Evolutionary conservation across 1,140 invertebrate genomes (phyloP).

Genomic region (Drosophila parabipectinata): DNA sequence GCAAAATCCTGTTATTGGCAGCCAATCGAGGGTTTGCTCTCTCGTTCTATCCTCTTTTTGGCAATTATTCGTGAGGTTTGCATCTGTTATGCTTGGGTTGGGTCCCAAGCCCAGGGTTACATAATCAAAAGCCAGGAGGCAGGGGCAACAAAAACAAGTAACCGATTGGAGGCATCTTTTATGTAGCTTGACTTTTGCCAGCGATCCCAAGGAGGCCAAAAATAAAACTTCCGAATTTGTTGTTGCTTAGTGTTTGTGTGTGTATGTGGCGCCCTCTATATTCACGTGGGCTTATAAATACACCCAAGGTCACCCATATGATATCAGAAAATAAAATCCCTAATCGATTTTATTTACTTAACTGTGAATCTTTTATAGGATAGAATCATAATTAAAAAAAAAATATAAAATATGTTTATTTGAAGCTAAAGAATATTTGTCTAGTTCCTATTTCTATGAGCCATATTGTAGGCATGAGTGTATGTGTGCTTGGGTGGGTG

Average conservation of each 20-base stretch:
- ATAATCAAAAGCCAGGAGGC: conserved; percentile 57
- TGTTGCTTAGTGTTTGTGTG: conserved; percentile 13
- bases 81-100: conserved; percentile 40
- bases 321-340: neutral
- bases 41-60: conserved; percentile 9
- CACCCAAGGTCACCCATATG: neutral
- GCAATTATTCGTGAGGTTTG: conserved; percentile 61
- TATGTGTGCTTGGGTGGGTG: conserved; percentile 17
- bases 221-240: conserved; percentile 52
- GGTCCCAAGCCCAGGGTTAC: conserved; percentile 51
- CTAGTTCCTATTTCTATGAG: conserved; percentile 6
- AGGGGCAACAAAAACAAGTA: conserved; percentile 44
- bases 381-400: too few species aligned
- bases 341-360: neutral
- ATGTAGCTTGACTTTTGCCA: conserved; percentile 45
- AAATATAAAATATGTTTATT: too few species aligned
- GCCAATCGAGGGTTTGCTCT: conserved; percentile 53
- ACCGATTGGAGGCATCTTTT: conserved; percentile 51
- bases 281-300: conserved; percentile 20
- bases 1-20: conserved; percentile 54
- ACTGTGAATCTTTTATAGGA: neutral
- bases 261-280: conserved; percentile 8
- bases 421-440: too few species aligned
- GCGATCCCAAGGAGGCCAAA: conserved; percentile 46
- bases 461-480: conserved; percentile 6